phyloP scores from a whole-genome alignment of 2,888 invertebrate species.

The Alloplasta piceator region DNA sequence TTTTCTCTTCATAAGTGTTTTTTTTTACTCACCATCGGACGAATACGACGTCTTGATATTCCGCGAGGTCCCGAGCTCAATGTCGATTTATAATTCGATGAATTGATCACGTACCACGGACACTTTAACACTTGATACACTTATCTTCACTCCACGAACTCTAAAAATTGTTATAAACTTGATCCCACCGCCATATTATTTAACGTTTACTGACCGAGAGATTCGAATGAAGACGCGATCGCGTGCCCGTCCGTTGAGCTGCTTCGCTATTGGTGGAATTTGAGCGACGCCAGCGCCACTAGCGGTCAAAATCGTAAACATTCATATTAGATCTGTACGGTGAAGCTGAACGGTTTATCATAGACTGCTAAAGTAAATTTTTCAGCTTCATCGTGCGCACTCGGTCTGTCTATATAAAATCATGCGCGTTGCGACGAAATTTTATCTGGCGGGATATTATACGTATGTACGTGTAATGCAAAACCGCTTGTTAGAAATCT shows the following conservation, averaged over 20 bases:
- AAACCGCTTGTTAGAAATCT: too few species aligned
- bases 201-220: not conserved
- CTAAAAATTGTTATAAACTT: not conserved
- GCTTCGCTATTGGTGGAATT: not conserved
- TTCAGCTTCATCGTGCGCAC: too few species aligned
- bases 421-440: too few species aligned
- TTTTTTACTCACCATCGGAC: slow-evolving; percentile 19
- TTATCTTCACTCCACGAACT: not conserved
- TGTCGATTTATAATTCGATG: not conserved
- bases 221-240: not conserved
- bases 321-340: too few species aligned
- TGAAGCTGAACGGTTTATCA: too few species aligned
- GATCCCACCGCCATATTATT: slow-evolving; percentile 2
- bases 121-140: not conserved
- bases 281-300: not conserved
- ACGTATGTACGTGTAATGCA: too few species aligned
- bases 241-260: not conserved
- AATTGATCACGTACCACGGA: not conserved
- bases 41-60: not conserved
- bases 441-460: too few species aligned
- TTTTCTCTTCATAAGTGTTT: not conserved
- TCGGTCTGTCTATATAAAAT: too few species aligned
- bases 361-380: too few species aligned
- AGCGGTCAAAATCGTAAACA: not conserved
- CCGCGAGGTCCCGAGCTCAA: not conserved